Evolutionary conservation across 2,797 vertebrate genomes (phyloP).

Genomic region (Gymnopithys bicolor): DNA sequence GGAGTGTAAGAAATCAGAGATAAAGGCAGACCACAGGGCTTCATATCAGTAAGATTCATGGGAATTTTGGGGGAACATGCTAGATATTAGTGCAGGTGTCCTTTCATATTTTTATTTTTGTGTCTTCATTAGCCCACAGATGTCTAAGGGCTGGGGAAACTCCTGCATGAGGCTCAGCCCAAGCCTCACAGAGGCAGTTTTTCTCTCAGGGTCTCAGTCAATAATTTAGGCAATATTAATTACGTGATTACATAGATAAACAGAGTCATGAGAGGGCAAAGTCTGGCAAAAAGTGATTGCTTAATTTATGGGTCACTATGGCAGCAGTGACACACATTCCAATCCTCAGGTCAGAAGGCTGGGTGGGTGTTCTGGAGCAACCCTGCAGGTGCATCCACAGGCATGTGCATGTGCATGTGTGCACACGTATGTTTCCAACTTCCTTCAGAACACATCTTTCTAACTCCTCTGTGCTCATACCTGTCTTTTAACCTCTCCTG

Average conservation of each 20-base stretch:
- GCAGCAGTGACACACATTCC: background rate
- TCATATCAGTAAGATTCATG: background rate
- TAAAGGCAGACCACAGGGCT: background rate
- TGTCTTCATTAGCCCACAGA: background rate
- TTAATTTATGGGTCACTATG: background rate
- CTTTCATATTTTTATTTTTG: background rate
- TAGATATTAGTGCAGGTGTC: background rate
- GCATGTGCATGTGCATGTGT: accelerated
- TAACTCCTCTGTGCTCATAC: background rate
- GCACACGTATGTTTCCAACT: background rate
- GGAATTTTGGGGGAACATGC: accelerated
- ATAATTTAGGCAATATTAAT: background rate
- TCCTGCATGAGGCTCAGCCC: background rate
- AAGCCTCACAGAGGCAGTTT: background rate
- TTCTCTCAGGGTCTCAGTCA: background rate
- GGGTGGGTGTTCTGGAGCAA: background rate
- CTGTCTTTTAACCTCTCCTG: background rate
- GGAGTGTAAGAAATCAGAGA: background rate
- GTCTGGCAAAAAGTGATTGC: background rate
- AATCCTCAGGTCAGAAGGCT: background rate
- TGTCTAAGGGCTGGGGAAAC: background rate
- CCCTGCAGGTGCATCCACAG: background rate
- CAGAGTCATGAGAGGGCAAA: background rate
- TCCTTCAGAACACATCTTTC: background rate
- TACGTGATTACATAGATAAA: background rate